A percentile compares a stretch with the other conserved stretches of the same genome.
Conservation (phyloP, 1,140 invertebrate species). For the Camponotus floridanus region DNA sequence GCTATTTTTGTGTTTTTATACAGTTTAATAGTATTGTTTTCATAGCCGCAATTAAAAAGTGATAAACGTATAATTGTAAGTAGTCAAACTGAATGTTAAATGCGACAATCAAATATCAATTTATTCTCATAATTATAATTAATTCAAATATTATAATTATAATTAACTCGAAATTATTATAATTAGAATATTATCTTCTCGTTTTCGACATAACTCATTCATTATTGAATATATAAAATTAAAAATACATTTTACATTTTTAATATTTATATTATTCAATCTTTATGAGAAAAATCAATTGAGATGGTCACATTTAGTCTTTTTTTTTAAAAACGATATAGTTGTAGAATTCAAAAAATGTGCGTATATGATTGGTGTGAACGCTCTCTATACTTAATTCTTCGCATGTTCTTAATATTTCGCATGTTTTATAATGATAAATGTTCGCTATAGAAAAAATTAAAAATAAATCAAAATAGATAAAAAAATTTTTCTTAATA, state of each 20-base stretch:
- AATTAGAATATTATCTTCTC: not conserved
- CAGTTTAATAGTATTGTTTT: constrained; percentile 5
- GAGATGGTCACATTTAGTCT: not conserved
- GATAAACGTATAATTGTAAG: not conserved
- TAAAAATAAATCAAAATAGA: not conserved
- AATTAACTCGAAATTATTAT: not conserved
- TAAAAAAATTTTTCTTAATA: not conserved
- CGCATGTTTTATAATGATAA: not conserved
- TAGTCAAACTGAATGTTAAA: constrained; percentile 21
- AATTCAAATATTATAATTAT: not conserved
- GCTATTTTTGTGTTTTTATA: constrained; percentile 25
- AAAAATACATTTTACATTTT: not conserved
- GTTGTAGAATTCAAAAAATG: not conserved
- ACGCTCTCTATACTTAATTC: not conserved
- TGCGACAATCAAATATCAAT: not conserved
- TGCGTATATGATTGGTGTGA: constrained; percentile 12
- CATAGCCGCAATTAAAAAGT: not conserved
- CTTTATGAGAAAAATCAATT: not conserved
- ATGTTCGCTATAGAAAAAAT: not conserved
- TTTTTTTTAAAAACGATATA: not conserved
- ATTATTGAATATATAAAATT: not conserved
- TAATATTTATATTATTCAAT: not conserved
- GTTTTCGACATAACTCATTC: not conserved
- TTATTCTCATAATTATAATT: constrained; percentile 11
- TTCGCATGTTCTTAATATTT: not conserved